phyloP scores from a whole-genome alignment of 1,140 invertebrate species.

The Potamilus streckersoni region DNA sequence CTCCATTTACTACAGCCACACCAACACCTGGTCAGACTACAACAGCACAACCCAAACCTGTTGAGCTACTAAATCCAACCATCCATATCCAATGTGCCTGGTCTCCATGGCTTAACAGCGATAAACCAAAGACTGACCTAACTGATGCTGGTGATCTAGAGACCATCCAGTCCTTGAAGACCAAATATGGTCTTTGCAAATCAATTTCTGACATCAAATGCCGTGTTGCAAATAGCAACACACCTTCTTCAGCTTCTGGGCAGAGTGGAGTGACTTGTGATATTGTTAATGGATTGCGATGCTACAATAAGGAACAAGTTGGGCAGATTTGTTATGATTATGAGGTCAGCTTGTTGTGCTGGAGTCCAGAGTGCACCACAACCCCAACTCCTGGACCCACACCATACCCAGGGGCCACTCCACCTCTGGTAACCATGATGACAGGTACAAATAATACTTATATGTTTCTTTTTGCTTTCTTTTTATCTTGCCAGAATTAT shows the following conservation, averaged over 20 bases:
- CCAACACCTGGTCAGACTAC: not conserved
- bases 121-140: slow-evolving; percentile 32
- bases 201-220: slow-evolving; percentile 82
- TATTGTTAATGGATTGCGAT: slow-evolving; percentile 61
- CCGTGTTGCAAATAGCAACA: slow-evolving; percentile 75
- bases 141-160: slow-evolving; percentile 60
- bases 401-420: slow-evolving; percentile 7
- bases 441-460: not conserved
- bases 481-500: too few relatives aligned
- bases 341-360: slow-evolving; percentile 50
- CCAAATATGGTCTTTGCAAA: slow-evolving; percentile 68
- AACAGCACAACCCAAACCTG: not conserved
- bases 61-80: slow-evolving; percentile 1
- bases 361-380: slow-evolving; percentile 33
- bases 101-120: slow-evolving; percentile 61
- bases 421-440: not conserved
- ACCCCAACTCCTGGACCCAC: not conserved
- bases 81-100: slow-evolving; percentile 36
- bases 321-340: slow-evolving; percentile 44
- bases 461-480: too few relatives aligned
- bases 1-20: not conserved
- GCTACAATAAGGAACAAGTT: slow-evolving; percentile 57
- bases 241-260: slow-evolving; percentile 76
- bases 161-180: slow-evolving; percentile 49
- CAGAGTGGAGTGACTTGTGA: slow-evolving; percentile 60